Base-by-base conservation (phyloP, 2,888 invertebrate species). In the Acrobasis repandana region DNA sequence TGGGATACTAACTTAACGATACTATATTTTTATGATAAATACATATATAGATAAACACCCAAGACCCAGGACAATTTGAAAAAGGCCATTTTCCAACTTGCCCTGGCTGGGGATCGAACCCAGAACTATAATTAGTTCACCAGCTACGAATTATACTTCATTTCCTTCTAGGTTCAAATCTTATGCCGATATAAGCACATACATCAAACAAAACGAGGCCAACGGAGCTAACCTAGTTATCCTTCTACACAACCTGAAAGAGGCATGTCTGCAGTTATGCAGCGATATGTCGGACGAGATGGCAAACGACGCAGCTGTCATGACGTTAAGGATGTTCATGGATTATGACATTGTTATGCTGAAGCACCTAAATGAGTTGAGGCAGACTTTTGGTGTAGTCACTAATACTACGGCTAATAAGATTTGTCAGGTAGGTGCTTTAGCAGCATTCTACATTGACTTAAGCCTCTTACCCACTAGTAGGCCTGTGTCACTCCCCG, bases 281-380 rank as follows among this genome's bases (percentile, higher is more conserved):
- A 94, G 85, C 20, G 95, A 95, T 50, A 93, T 94, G 67, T 71
- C 93, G 43, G 83, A 92, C 65, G 93, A 94, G 63, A 83, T 95
- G 9, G 86, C 94, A 9, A 94, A 95, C 70, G 95, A 95, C 80
- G 93, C 95, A 0, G 80, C 94, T 0, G 84, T 95, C 0, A 93
- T 93, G 70, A 83, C 94, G 0, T 83, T 96, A 2, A 87, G 93
- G 69, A 83, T 95, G 76, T 94, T 96, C 71, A 80, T 95, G 1
- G 93, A 94, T 58, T 93, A 94, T 61, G 93, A 92, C 58, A 85
- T 93, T 58, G 88, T 95, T 9, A 92, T 93, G 76, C 85, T 93
- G 47, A 93, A 93, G 67, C 94, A 94, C 74, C 78, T 93, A 2
- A 85, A 92, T 2, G 85, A 93, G 59, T 77, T 96, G 14, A 90